Conservation (phyloP, 2,113 vertebrate genomes). For the Mungos mungo region DNA sequence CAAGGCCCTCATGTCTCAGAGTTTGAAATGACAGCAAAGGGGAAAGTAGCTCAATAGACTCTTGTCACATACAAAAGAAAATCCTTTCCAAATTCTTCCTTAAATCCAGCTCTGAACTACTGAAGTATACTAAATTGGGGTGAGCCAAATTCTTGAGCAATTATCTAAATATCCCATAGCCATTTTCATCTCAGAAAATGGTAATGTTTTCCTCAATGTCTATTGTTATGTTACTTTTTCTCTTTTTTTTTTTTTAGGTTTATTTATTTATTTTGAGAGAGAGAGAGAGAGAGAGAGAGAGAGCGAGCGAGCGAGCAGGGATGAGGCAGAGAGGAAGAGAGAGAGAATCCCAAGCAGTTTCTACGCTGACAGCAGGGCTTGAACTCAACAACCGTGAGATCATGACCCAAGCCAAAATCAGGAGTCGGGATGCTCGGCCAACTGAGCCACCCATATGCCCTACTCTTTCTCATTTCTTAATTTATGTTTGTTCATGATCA, state of each 20-base stretch:
- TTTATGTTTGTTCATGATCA: conserved; percentile 18
- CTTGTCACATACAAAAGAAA: conserved; percentile 43
- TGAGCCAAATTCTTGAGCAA: not conserved
- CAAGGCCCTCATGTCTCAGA: not conserved
- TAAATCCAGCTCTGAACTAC: not conserved
- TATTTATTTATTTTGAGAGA: no score
- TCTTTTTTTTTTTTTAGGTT: not conserved
- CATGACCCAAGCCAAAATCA: no score
- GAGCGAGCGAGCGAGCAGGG: no score
- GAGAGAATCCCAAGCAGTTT: no score
- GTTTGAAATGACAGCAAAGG: conserved; percentile 13
- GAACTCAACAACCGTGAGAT: no score
- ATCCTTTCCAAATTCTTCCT: not conserved
- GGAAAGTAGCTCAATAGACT: not conserved
- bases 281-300: no score
- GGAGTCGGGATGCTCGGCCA: no score
- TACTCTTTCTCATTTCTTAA: not conserved
- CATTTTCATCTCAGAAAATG: not conserved
- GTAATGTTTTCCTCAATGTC: not conserved
- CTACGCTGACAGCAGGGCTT: no score
- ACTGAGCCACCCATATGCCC: no score
- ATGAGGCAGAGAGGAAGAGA: no score
- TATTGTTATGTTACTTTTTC: not conserved
- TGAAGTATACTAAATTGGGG: not conserved
- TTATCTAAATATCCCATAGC: not conserved